Evolutionary conservation across 2,888 invertebrate genomes (phyloP).

Genomic region (Bellardia pandia): DNA sequence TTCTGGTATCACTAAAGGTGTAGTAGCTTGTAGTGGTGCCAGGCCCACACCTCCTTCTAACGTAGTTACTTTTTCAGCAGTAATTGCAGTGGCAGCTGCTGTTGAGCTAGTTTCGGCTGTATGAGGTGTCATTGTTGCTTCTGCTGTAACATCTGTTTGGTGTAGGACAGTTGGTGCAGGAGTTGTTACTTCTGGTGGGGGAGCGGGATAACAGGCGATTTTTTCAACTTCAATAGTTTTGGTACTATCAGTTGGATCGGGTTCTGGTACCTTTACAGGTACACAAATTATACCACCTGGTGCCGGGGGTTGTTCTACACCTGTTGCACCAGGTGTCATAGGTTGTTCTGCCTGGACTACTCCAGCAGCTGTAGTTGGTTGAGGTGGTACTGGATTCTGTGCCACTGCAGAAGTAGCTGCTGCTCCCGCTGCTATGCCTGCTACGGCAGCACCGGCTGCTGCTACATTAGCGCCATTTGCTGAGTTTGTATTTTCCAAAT

Average conservation of each 20-base stretch:
- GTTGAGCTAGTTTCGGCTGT: slow-evolving; percentile 8
- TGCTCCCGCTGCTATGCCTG: slow-evolving; percentile 51
- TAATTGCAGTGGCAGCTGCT: slow-evolving; percentile 29
- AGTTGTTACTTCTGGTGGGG: slow-evolving; percentile 76
- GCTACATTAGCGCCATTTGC: slow-evolving; percentile 22
- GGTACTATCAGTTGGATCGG: slow-evolving; percentile 81
- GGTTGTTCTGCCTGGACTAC: slow-evolving; percentile 18
- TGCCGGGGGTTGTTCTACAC: slow-evolving; percentile 69
- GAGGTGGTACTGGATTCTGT: slow-evolving; percentile 42
- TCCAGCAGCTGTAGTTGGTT: background rate
- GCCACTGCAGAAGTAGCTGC: slow-evolving; percentile 50
- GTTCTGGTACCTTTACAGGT: slow-evolving; percentile 81
- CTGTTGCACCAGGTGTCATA: slow-evolving; percentile 61
- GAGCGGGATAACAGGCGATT: slow-evolving; percentile 82
- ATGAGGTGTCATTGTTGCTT: slow-evolving; percentile 62
- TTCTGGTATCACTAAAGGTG: slow-evolving; percentile 75
- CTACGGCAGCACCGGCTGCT: slow-evolving; percentile 40
- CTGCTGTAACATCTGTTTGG: slow-evolving; percentile 81
- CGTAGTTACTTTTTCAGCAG: slow-evolving; percentile 36
- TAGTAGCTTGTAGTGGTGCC: slow-evolving; percentile 78
- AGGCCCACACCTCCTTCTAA: slow-evolving; percentile 59
- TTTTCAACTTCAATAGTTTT: slow-evolving; percentile 82
- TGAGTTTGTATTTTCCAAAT: slow-evolving; percentile 1
- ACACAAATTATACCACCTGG: slow-evolving; percentile 81
- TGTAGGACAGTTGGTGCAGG: slow-evolving; percentile 75